Evolutionary conservation across 2,888 invertebrate genomes (phyloP).

Genomic region (Bombylius major): DNA sequence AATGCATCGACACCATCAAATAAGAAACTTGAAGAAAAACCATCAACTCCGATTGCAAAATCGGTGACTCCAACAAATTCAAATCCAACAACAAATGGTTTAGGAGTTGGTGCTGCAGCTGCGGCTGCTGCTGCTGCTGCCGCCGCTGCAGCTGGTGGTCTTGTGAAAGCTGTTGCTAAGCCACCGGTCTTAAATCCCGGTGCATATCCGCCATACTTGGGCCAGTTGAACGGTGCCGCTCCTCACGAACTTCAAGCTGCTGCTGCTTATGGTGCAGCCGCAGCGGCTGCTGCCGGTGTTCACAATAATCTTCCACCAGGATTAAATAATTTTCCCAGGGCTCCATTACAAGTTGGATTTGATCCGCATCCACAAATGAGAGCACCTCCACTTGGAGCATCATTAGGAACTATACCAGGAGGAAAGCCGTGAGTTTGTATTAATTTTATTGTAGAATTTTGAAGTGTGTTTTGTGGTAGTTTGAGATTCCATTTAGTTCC

Average conservation of each 20-base stretch:
- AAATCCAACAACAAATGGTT: slow-evolving; percentile 42
- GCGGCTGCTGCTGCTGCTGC: slow-evolving; percentile 21
- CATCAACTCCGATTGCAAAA: slow-evolving; percentile 82
- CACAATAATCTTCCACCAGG: slow-evolving; percentile 51
- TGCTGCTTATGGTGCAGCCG: slow-evolving; percentile 34
- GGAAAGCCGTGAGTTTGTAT: slow-evolving; percentile 69
- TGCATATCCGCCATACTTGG: slow-evolving; percentile 49
- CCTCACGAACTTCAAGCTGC: slow-evolving; percentile 48
- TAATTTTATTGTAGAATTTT: slow-evolving; percentile 1
- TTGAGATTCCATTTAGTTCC: not conserved
- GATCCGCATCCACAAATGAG: slow-evolving; percentile 56
- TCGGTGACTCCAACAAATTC: slow-evolving; percentile 71
- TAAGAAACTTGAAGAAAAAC: slow-evolving; percentile 77
- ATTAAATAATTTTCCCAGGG: slow-evolving; percentile 52
- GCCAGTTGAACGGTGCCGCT: slow-evolving; percentile 42
- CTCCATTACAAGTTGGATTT: slow-evolving; percentile 51
- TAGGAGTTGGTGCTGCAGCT: slow-evolving; percentile 28
- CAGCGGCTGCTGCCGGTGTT: slow-evolving; percentile 41
- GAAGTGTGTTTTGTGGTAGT: not conserved
- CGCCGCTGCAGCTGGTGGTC: slow-evolving; percentile 6
- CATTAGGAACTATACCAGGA: slow-evolving; percentile 56
- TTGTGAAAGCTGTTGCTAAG: slow-evolving; percentile 18
- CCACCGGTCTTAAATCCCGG: slow-evolving; percentile 17
- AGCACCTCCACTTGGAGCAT: slow-evolving; percentile 30
- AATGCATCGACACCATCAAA: slow-evolving; percentile 84